A percentile compares a stretch with the other conserved stretches of the same genome.
These are phyloP conservation scores for Vireo griseus DNA, from an alignment of 2,797 vertebrate genomes.

Conservation along the genomic window DNA sequence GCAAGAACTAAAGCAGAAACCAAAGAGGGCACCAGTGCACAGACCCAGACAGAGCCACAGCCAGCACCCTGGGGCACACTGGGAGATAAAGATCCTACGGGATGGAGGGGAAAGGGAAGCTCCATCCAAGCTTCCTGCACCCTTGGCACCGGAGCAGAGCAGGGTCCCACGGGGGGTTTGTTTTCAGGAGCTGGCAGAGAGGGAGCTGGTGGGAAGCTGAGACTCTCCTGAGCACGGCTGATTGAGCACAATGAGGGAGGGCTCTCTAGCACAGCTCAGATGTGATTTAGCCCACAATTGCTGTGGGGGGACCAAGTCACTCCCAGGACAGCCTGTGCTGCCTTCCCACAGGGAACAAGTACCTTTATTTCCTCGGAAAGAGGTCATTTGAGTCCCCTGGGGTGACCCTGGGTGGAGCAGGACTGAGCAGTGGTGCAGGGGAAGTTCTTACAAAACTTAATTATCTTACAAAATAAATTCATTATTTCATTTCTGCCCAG, in stretches of 20 bases:
- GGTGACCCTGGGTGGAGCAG: slow-evolving; percentile 3
- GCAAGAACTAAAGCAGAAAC: slow-evolving; percentile 77
- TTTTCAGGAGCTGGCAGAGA: not conserved
- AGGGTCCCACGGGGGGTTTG: not conserved
- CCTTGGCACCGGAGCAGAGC: not conserved
- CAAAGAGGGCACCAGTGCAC: slow-evolving; percentile 73
- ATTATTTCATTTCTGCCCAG: not conserved
- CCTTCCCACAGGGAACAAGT: slow-evolving; percentile 11
- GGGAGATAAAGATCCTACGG: slow-evolving; percentile 56
- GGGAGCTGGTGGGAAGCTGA: not conserved
- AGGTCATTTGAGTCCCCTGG: slow-evolving; percentile 13
- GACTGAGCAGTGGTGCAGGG: not conserved
- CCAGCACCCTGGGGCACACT: slow-evolving; percentile 49
- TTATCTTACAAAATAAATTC: slow-evolving; percentile 9
- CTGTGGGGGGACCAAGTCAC: slow-evolving; percentile 10
- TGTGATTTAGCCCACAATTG: slow-evolving; percentile 31
- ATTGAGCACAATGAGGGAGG: slow-evolving; percentile 30
- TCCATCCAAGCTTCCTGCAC: slow-evolving; percentile 42
- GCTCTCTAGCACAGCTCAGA: slow-evolving; percentile 20
- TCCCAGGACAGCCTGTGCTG: slow-evolving; percentile 3
- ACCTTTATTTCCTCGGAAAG: slow-evolving; percentile 61
- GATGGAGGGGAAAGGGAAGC: slow-evolving; percentile 47
- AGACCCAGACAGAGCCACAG: slow-evolving; percentile 30
- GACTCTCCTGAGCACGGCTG: not conserved
- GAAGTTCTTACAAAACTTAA: not conserved